A percentile compares a stretch with the other conserved stretches of the same genome.
Evolutionary conservation across 2,888 invertebrate species (phyloP).

Genomic region (Cryptocheilus praepositus): DNA sequence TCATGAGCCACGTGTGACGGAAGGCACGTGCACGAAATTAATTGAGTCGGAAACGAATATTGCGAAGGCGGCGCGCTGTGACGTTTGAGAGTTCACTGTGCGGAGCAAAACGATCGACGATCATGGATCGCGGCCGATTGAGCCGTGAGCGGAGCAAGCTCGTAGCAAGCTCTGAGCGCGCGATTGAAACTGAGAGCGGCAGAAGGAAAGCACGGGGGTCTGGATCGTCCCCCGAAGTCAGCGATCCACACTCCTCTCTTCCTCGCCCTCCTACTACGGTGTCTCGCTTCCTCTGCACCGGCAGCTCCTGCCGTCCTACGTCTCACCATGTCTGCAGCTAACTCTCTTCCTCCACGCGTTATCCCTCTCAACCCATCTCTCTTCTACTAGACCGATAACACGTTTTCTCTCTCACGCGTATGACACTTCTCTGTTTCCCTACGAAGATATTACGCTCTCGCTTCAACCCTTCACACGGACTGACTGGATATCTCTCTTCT

Average conservation of each 20-base stretch:
- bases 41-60: too few relatives aligned
- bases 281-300: slow-evolving; percentile 16
- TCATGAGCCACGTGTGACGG: too few relatives aligned
- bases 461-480: too few relatives aligned
- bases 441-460: too few relatives aligned
- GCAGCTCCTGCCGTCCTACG: slow-evolving; percentile 8
- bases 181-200: slow-evolving; percentile 63
- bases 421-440: not conserved
- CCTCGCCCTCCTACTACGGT: slow-evolving; percentile 5
- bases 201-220: slow-evolving; percentile 40
- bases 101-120: slow-evolving; percentile 10
- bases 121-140: slow-evolving; percentile 11
- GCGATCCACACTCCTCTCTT: slow-evolving; percentile 15
- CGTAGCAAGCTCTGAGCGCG: slow-evolving; percentile 52
- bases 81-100: too few relatives aligned
- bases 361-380: not conserved
- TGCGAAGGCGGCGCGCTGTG: too few relatives aligned
- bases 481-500: slow-evolving; percentile 14
- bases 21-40: too few relatives aligned
- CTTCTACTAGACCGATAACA: not conserved
- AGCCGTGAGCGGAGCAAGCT: slow-evolving; percentile 33
- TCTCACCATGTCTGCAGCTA: slow-evolving; percentile 5
- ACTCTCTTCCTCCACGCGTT: slow-evolving; percentile 11
- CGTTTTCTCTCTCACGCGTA: too few relatives aligned
- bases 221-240: slow-evolving; percentile 44